Evolutionary conservation across 1,140 invertebrate species (phyloP), one percentile per base, ranked within the genome.

Genomic region (Asbolus verrucosus): DNA sequence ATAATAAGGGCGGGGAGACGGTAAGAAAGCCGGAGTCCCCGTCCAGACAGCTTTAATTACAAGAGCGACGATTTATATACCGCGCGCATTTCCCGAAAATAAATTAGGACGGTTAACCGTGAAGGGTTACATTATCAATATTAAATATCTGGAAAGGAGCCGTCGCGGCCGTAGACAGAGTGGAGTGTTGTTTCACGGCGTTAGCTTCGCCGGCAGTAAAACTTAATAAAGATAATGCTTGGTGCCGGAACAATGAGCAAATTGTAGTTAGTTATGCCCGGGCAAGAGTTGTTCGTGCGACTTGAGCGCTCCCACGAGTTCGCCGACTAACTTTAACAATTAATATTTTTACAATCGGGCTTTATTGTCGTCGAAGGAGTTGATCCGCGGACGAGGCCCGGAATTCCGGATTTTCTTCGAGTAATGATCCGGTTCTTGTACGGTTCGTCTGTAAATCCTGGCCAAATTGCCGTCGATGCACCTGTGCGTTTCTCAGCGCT

Each of bases 141-240:
- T 76, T 76, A 76, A 78, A 78, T 78, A 78, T 78, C 77, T 77
- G 46, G 72, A 66, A 54, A 54, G 63, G 63, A 65, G 76, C 69
- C 76, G 74, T 76, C 75, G 75, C 74, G 68, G 75, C 73, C 61
- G 54, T 67, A 75, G 75, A 76, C 76, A 78, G 2, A 14, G 73
- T 75, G 72, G 73, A 70, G 73, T 65, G 73, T 72, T 24, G 69
- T 74, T 74, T 71, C 67, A 70, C 66, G 69, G 67, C 65, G 66
- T 75, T 67, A 70, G 69, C 67, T 66, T 54, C 54, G 69, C 54
- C 71, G 68, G 72, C 69, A 76, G 76, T 75, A 76, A 78, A 78
- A 78, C 75, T 77, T 78, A 78, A 78, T 78, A 77, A 78, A 78
- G 77, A 78, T 78, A 78, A 78, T 78, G 76, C 75, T 70, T 61